Base-by-base conservation (phyloP, 2,797 vertebrate species). In the Sebastes kiyomatsui region DNA sequence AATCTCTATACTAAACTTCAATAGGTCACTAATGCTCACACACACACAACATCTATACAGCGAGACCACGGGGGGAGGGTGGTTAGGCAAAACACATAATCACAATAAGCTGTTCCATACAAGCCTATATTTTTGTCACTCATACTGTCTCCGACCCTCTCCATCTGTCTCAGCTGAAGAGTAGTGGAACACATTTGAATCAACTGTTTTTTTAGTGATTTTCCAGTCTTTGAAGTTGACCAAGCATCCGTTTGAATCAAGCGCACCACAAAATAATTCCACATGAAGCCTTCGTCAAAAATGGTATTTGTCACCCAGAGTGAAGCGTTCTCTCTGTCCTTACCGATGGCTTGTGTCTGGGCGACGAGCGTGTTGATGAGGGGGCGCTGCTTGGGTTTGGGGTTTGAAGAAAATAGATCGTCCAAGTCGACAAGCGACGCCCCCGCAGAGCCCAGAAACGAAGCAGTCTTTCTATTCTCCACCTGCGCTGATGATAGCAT, bases 381-480 rank as follows among this genome's bases (percentile, higher is more conserved):
- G 28, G 89, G 77, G 20, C 62, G 82, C 30, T 83, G 88, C 85
- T 84, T 83, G 67, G 90, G 95, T 30, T 96, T 84, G 0, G 97
- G 96, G 76, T 96, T 95, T 38, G 93, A 95, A 68, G 97, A 96
- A 84, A 95, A 90, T 75, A 98, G 94, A 1, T 97, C 96, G 78
- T 98, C 97, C 91, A 98, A 89, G 93, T 98, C 97, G 74, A 98
- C 97, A 88, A 99, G 90, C 33, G 97, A 96, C 12, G 96, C 97
- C 4, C 96, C 97, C 42, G 95, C 95, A 1, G 86, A 79, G 67
- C 98, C 97, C 92, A 98, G 87, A 91, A 98, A 98, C 27, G 95
- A 97, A 84, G 96, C 96, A 0, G 97, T 96, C 62, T 96, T 98
- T 90, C 93, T 95, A 74, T 75, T 79, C 54, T 88, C 84, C 23